Base-by-base conservation (phyloP, 2,888 invertebrate genomes). In the Steinernema scapterisci region DNA sequence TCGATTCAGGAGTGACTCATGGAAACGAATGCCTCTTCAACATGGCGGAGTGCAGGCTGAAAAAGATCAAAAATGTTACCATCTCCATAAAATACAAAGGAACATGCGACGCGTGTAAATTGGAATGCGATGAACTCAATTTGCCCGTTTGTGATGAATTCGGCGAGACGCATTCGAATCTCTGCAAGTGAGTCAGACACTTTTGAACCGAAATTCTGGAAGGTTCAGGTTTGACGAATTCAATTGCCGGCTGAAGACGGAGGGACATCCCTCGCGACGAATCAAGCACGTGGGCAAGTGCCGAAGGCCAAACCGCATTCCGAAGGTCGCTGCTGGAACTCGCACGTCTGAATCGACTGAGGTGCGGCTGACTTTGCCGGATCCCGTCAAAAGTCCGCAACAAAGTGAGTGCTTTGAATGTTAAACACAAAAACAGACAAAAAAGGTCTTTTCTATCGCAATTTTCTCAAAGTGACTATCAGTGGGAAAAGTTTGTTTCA, bases 21-120 rank as follows among this genome's bases (percentile, higher is more conserved):
- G 78, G 80, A 0, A 85, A 85, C 73, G 82, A 83, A 63, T 85
- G 85, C 73, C 44, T 81, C 19, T 83, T 85, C 75, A 75, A 78
- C 19, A 73, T 78, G 70, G 76, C 79, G 25, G 77, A 81, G 31
- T 85, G 85, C 56, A 70, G 83, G 31, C 78, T 78, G 38, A 63
- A 73, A 21, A 78, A 76, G 70, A 79, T 74, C 54, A 73, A 72
- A 21, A 77, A 77, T 11, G 76, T 78, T 25, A 73, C 76, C 13
- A 21, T 85, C 13, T 74, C 75, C 23, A 71, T 85, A 31, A 76
- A 70, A 1, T 78, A 80, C 25, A 72, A 73, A 23, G 80, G 80
- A 19, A 27, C 44, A 19, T 80, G 80, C 48, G 73, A 19, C 21
- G 72, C 23, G 51, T 23, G 73, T 38, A 23, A 25, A 27, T 16